phyloP scores from a whole-genome alignment of 2,797 vertebrate genomes.

The Alectoris magna region DNA sequence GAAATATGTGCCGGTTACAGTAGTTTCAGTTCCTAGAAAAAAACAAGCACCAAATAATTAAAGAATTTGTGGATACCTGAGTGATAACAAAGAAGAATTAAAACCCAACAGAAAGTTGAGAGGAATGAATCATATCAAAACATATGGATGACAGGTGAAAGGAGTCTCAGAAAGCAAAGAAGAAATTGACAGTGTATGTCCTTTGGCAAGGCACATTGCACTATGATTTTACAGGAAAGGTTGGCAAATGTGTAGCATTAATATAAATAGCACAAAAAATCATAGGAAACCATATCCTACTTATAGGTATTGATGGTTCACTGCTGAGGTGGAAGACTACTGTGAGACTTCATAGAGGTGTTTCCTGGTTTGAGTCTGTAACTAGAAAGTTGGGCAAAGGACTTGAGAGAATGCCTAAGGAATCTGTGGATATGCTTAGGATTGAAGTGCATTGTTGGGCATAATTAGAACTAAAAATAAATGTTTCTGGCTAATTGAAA shows the following conservation, averaged over 20 bases:
- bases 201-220: background rate
- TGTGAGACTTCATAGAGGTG: background rate
- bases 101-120: background rate
- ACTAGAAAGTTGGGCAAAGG: background rate
- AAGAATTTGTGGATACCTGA: background rate
- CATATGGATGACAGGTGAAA: background rate
- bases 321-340: background rate
- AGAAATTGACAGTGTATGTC: background rate
- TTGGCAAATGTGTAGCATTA: background rate
- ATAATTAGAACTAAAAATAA: background rate
- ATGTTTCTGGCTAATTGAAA: background rate
- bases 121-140: background rate
- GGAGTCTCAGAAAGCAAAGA: background rate
- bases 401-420: background rate
- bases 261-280: background rate
- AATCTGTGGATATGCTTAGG: fast-evolving
- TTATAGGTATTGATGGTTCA: background rate
- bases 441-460: background rate
- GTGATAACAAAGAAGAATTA: background rate
- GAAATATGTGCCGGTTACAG: background rate
- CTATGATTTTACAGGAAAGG: background rate
- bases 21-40: background rate
- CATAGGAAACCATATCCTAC: background rate
- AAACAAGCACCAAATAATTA: background rate
- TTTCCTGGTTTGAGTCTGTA: background rate